Evolutionary conservation across 2,113 vertebrate species (phyloP).

Genomic region (Osmerus mordax): DNA sequence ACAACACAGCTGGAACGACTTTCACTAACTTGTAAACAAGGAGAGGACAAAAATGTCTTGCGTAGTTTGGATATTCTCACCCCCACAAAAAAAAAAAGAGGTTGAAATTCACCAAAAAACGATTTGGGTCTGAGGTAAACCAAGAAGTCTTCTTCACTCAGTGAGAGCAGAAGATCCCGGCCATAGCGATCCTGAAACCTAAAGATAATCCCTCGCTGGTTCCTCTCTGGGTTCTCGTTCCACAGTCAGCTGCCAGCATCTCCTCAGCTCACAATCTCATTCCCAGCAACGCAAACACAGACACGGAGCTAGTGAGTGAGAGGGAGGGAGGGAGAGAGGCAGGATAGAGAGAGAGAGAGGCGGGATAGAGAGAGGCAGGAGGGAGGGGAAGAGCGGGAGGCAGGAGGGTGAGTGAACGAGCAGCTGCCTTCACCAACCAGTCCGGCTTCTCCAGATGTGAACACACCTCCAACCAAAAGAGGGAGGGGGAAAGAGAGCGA

Average conservation of each 20-base stretch:
- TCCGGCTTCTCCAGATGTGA: slow-evolving; percentile 64
- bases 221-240: slow-evolving; percentile 40
- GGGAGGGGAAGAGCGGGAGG: slow-evolving; percentile 5
- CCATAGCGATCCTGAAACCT: slow-evolving; percentile 22
- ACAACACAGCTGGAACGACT: neutral
- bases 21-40: neutral
- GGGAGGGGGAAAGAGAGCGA: neutral
- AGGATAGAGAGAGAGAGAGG: slow-evolving; percentile 16
- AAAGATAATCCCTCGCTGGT: slow-evolving; percentile 43
- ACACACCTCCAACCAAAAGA: slow-evolving; percentile 60
- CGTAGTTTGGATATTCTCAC: neutral
- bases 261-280: slow-evolving; percentile 54
- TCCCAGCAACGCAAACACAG: slow-evolving; percentile 54
- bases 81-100: neutral
- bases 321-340: slow-evolving; percentile 20
- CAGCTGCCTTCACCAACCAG: slow-evolving; percentile 42
- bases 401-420: slow-evolving; percentile 43
- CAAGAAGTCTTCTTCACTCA: slow-evolving; percentile 19
- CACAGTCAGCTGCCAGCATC: slow-evolving; percentile 64
- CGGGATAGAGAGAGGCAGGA: slow-evolving; percentile 12
- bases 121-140: no score
- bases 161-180: slow-evolving; percentile 25
- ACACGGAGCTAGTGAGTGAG: slow-evolving; percentile 29
- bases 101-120: neutral
- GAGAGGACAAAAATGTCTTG: neutral